A percentile compares a stretch with the other conserved stretches of the same genome.
Evolutionary conservation across 2,113 vertebrate species (phyloP).

Genomic region (Sturnus vulgaris): DNA sequence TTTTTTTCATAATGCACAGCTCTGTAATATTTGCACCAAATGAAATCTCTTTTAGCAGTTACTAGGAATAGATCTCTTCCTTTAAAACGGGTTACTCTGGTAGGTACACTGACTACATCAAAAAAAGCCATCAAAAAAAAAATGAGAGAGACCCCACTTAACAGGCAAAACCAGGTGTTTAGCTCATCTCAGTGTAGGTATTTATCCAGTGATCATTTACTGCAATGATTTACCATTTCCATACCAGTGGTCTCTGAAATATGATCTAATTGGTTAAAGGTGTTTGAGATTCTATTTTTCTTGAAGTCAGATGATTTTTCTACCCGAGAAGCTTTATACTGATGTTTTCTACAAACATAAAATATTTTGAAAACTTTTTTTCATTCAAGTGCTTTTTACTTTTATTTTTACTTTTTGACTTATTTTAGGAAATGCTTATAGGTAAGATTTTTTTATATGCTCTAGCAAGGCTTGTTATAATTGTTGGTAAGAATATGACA

Average conservation of each 20-base stretch:
- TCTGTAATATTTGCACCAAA: neutral
- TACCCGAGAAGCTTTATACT: neutral
- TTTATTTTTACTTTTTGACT: neutral
- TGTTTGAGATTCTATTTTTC: neutral
- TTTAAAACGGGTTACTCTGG: neutral
- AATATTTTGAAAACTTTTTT: neutral
- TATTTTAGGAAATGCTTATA: neutral
- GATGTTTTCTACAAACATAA: neutral
- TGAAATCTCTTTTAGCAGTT: neutral
- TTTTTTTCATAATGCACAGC: neutral
- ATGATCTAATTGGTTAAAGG: neutral
- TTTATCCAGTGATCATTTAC: neutral
- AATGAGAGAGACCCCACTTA: neutral
- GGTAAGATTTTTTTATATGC: neutral
- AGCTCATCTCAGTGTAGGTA: neutral
- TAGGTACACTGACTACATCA: neutral
- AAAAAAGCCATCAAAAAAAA: neutral
- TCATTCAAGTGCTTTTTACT: neutral
- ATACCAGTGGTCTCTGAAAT: neutral
- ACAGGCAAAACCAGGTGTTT: neutral
- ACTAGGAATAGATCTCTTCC: neutral
- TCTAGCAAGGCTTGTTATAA: neutral
- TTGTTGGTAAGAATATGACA: neutral
- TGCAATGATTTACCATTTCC: neutral
- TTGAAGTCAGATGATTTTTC: neutral